Base-by-base conservation (phyloP, 2,797 vertebrate genomes). In the Echiichthys vipera region DNA sequence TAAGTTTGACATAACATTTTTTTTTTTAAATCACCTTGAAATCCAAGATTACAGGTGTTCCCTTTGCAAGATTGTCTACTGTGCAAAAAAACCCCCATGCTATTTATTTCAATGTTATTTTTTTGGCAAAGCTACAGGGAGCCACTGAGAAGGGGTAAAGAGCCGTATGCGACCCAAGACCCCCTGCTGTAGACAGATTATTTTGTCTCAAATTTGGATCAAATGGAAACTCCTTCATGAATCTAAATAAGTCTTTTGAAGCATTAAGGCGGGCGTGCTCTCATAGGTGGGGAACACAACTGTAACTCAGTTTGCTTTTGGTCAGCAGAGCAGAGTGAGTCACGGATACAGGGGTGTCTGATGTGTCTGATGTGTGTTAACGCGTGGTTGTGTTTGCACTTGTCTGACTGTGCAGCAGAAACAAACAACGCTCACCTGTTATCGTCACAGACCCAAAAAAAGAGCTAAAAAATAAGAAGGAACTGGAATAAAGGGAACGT, bases 341-440 rank as follows among this genome's bases (percentile, higher is more conserved):
- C 70, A 73, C 55, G 7, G 39, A 42, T 20, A 43, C 11, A 39
- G 39, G 53, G n/a, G 5, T 12, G 20, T 4, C 29, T 9, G 5
- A n/a, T 49, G 15, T 45, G 0, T 14, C 2, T n/a, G 2, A 1
- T 37, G 18, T 42, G 27, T 65, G 39, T 12, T 3, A 2, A 14
- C 30, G 2, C 18, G 34, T 4, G 7, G 34, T 27, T 7, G 13
- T 69, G 34, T 72, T 68, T 68, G 70, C 46, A 59, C 46, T 43
- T 57, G 30, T 73, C 32, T 43, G 59, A 78, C 25, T 37, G 59
- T n/a, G 47, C 47, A n/a, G 40, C 5, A 43, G 50, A 57, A 20
- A 53, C 24, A 58, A 49, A 20, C 27, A 11, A 10, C 29, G 10
- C 56, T 45, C 3, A 4, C 11, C 5, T 47, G 14, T 8, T 53